Conservation (phyloP, 1,140 invertebrate genomes). For the Lithobius niger region DNA sequence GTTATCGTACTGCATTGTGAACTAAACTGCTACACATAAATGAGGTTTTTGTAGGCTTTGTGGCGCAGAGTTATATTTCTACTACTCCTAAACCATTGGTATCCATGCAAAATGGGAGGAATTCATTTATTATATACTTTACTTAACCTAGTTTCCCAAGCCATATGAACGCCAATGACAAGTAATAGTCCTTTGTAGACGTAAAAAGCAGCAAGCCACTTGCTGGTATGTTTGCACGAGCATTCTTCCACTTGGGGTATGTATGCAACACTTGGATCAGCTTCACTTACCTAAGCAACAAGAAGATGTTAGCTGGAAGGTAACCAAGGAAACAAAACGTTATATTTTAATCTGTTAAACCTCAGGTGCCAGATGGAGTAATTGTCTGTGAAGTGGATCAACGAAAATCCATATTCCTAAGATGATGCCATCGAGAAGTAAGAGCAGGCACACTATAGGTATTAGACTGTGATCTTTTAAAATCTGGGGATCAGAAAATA, state of each 20-base stretch:
- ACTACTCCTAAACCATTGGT: no score
- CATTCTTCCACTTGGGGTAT: constrained; percentile 81
- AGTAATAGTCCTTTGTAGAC: constrained; percentile 76
- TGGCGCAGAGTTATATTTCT: not conserved
- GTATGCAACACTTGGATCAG: constrained; percentile 64
- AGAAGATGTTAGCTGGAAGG: not conserved
- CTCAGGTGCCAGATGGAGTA: constrained; percentile 63
- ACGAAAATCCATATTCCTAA: constrained; percentile 63
- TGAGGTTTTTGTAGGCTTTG: not conserved
- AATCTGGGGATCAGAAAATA: no score
- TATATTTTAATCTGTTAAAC: constrained; percentile 17
- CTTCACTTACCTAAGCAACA: constrained; percentile 44
- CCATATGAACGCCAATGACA: constrained; percentile 85
- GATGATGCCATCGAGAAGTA: constrained; percentile 61
- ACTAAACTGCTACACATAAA: not conserved
- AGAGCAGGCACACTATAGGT: constrained; percentile 55
- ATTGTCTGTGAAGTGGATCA: constrained; percentile 69
- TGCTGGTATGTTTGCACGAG: constrained; percentile 64
- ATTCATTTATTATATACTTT: not conserved
- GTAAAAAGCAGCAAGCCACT: constrained; percentile 74
- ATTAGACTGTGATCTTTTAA: constrained; percentile 73
- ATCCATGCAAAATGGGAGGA: no score
- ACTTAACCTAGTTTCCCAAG: constrained; percentile 77
- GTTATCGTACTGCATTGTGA: no score
- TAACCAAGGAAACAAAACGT: not conserved